Evolutionary conservation across 2,113 vertebrate genomes (phyloP).

Genomic region (Heterochromis multidens): DNA sequence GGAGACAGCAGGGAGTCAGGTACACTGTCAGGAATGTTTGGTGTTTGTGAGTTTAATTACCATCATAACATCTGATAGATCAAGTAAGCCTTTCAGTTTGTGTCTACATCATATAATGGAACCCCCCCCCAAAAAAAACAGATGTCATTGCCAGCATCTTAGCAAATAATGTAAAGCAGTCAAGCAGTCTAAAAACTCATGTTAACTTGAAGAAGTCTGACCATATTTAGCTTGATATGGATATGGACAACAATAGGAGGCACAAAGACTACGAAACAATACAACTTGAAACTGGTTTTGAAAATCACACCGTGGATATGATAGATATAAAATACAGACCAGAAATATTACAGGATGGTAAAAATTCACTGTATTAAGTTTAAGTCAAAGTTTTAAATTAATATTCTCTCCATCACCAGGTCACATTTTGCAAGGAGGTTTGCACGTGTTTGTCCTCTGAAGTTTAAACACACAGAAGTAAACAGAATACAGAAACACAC

Average conservation of each 20-base stretch:
- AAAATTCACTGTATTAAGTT: not conserved
- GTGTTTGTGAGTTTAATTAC: not conserved
- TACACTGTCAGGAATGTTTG: constrained; percentile 35
- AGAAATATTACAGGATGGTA: not conserved
- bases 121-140: not conserved
- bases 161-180: not conserved
- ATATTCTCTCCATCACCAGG: not conserved
- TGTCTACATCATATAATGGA: not conserved
- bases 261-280: not conserved
- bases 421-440: not conserved
- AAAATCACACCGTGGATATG: no score
- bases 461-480: not conserved
- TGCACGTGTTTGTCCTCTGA: not conserved
- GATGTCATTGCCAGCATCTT: not conserved
- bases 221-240: not conserved
- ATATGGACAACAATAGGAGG: not conserved
- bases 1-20: constrained; percentile 92
- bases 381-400: not conserved
- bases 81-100: not conserved
- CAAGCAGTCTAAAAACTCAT: no score
- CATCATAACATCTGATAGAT: not conserved
- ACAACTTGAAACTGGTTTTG: not conserved
- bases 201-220: not conserved
- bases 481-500: no score
- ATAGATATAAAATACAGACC: not conserved